Base-by-base conservation (phyloP, 1,140 invertebrate species). In the Hylyphantes graminicola region DNA sequence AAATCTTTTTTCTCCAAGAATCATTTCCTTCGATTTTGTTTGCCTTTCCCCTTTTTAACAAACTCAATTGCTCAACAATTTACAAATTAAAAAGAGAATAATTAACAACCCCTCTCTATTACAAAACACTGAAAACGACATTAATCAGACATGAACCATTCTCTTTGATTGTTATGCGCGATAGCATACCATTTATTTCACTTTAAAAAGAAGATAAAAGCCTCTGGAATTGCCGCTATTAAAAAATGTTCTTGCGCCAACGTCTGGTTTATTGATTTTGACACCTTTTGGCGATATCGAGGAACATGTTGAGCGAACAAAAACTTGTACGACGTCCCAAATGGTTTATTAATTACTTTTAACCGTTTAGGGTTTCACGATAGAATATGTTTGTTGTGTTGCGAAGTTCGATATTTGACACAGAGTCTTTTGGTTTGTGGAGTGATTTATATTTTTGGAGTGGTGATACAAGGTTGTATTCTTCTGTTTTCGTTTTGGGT, bases 341-440 rank as follows among this genome's bases (percentile, higher is more conserved):
- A 74, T 83, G 80, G 80, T 75, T 83, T 83, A 83, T 83, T 83
- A 83, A 83, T 83, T 83, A 83, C 70, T 83, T 74, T 63, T 74
- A 51, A 51, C 57, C 54, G 70, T 83, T 83, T 67, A 51, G 12
- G 61, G 59, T 75, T 82, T 68, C 53, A 57, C 53, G 77, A 51
- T 55, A 21, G n/a, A 75, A 54, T 64, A 55, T 48, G 76, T 21
- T 51, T 15, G 63, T 13, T 17, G 50, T 50, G 3, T 0, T 0
- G 17, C 15, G 63, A 76, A 64, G 53, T 76, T 61, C 59, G 15
- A 64, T 63, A 76, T 76, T 59, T 61, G 57, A 75, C 15, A n/a
- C 57, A 11, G 17, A 35, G 19, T 17, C 59, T 35, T 61, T 76
- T 76, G 61, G 74, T 76, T 76, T 64, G 13, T 35, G 8, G 19